Percentiles rank a stretch among this genome's conserved stretches.
These are phyloP conservation scores for Datnioides undecimradiatus DNA, from an alignment of 2,113 vertebrate species.

Conservation along the genomic window DNA sequence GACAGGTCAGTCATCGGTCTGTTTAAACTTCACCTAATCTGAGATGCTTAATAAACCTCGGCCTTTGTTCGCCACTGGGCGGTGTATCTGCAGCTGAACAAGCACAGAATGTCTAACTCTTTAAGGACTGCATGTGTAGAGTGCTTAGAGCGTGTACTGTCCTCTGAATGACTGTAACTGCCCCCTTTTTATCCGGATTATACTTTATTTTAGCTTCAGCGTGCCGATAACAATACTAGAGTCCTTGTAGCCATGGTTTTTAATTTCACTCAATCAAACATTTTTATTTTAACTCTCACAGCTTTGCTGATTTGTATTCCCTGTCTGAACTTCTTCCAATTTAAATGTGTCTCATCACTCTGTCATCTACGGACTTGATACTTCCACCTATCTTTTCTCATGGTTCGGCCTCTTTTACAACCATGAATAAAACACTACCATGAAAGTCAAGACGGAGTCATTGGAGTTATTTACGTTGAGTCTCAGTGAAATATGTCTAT, in stretches of 20 bases:
- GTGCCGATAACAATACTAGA: slow-evolving; percentile 70
- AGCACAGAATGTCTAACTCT: slow-evolving; percentile 25
- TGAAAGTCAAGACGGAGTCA: slow-evolving; percentile 66
- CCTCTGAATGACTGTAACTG: slow-evolving; percentile 71
- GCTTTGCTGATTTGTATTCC: slow-evolving; percentile 85
- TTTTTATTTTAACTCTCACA: slow-evolving; percentile 62
- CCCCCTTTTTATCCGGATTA: slow-evolving; percentile 32
- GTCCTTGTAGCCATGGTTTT: slow-evolving; percentile 55
- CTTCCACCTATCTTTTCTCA: slow-evolving; percentile 75
- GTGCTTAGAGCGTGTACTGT: slow-evolving; percentile 78
- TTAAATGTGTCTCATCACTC: slow-evolving; percentile 82
- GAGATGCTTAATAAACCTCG: neutral
- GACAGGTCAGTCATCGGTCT: neutral
- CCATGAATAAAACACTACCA: slow-evolving; percentile 90
- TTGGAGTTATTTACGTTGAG: slow-evolving; percentile 14
- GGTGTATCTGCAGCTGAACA: neutral
- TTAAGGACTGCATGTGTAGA: slow-evolving; percentile 82
- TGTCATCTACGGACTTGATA: slow-evolving; percentile 73
- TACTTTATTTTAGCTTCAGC: slow-evolving; percentile 59
- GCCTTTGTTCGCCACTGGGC: neutral
- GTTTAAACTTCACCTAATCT: slow-evolving; percentile 5
- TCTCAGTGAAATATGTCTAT: too few species aligned
- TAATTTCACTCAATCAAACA: slow-evolving; percentile 58
- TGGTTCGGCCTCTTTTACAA: slow-evolving; percentile 87
- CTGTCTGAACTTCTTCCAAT: slow-evolving; percentile 83